These are phyloP conservation scores for Acanthornis magna DNA, from an alignment of 2,797 vertebrate species.

Conservation along the genomic window DNA sequence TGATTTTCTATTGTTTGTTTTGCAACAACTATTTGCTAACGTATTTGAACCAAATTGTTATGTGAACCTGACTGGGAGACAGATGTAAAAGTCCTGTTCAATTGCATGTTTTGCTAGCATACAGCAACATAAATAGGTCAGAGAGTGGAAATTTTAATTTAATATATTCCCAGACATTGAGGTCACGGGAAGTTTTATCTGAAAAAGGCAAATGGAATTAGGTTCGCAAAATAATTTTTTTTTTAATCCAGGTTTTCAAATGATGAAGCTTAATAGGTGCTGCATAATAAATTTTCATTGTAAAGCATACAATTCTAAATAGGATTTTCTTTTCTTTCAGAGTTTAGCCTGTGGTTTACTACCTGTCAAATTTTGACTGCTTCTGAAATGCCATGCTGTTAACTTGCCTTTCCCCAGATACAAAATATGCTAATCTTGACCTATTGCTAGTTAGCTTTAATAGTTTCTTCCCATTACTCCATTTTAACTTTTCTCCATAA, in stretches of 20 bases:
- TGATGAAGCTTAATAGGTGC: background rate
- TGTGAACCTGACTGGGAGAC: background rate
- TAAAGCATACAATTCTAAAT: background rate
- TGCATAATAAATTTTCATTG: background rate
- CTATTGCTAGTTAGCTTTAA: background rate
- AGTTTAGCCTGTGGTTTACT: background rate
- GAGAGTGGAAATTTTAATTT: background rate
- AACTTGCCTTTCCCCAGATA: background rate
- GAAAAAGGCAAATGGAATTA: background rate
- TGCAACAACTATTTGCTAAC: background rate
- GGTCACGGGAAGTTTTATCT: background rate
- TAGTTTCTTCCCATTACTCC: background rate
- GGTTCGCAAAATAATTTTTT: background rate
- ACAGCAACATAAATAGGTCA: background rate
- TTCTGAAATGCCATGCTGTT: conserved; percentile 1
- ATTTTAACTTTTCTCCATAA: background rate
- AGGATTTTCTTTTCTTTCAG: background rate
- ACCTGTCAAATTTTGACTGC: background rate
- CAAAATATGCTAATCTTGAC: conserved; percentile 29
- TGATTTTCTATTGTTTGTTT: background rate
- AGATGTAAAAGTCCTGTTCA: background rate
- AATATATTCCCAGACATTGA: background rate
- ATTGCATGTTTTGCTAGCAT: background rate
- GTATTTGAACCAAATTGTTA: background rate
- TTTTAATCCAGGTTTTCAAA: background rate